Percentiles rank a stretch among this genome's conserved stretches.
These are phyloP conservation scores for Nyctibius bracteatus DNA, from an alignment of 2,113 vertebrate species.

Conservation along the genomic window DNA sequence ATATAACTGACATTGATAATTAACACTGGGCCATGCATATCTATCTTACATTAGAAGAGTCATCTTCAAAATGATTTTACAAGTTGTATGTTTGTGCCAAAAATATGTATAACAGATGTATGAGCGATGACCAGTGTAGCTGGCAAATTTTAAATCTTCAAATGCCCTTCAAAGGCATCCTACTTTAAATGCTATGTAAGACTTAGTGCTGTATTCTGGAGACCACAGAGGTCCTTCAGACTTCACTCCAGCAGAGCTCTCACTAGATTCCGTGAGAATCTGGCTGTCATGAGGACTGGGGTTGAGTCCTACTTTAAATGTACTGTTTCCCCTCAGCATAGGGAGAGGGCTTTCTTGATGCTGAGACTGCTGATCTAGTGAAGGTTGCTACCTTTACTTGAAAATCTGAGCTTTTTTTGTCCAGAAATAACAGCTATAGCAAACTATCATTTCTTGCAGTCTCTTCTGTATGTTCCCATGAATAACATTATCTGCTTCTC, in stretches of 20 bases:
- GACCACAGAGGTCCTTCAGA: neutral
- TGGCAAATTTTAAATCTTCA: slow-evolving; percentile 65
- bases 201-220: neutral
- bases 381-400: neutral
- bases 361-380: neutral
- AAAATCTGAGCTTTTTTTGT: neutral
- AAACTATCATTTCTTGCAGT: neutral
- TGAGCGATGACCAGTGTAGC: slow-evolving; percentile 46
- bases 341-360: neutral
- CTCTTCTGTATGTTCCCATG: neutral
- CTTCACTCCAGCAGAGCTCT: neutral
- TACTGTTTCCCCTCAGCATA: neutral
- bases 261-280: neutral
- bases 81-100: slow-evolving; percentile 59
- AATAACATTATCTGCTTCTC: neutral
- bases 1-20: slow-evolving; percentile 67
- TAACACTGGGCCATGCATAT: slow-evolving; percentile 64
- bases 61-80: slow-evolving; percentile 59
- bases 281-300: neutral
- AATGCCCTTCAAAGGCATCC: slow-evolving; percentile 55
- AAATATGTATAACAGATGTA: slow-evolving; percentile 55
- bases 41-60: slow-evolving; percentile 64
- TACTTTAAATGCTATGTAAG: slow-evolving; percentile 43
- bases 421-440: neutral
- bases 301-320: neutral